Conservation (phyloP, 2,113 vertebrate genomes). For the Urocolius indicus region DNA sequence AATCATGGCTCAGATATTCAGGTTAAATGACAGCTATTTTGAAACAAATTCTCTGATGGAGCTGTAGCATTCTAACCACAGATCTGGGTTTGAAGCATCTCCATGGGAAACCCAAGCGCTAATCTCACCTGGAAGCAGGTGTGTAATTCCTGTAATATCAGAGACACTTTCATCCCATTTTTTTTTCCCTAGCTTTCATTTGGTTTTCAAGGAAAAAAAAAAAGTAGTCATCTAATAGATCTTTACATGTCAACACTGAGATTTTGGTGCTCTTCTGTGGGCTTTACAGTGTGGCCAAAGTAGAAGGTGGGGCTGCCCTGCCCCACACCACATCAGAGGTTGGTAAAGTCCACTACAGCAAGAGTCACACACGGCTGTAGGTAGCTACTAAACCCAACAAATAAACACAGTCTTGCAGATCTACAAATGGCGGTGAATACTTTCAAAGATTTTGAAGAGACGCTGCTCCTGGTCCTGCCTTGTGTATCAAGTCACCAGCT, state of each 20-base stretch:
- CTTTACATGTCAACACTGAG: neutral
- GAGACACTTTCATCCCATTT: neutral
- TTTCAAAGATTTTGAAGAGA: neutral
- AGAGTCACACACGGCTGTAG: neutral
- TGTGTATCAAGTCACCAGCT: neutral
- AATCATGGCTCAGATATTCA: neutral
- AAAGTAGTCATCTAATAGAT: rapidly evolving
- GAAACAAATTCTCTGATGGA: neutral
- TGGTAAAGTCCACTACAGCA: neutral
- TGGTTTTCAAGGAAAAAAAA: neutral
- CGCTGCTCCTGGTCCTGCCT: neutral
- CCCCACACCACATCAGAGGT: neutral
- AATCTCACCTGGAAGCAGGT: neutral
- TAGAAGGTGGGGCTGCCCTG: neutral
- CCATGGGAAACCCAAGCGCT: neutral
- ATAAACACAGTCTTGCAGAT: neutral
- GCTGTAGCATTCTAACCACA: neutral
- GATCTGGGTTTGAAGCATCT: neutral
- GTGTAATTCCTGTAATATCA: neutral
- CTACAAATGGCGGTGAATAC: neutral
- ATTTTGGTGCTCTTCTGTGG: neutral
- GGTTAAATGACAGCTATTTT: neutral
- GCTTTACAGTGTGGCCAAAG: neutral
- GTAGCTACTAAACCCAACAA: neutral
- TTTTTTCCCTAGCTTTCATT: neutral